Conservation (phyloP, 2,888 invertebrate genomes). For the Drosophila testacea region DNA sequence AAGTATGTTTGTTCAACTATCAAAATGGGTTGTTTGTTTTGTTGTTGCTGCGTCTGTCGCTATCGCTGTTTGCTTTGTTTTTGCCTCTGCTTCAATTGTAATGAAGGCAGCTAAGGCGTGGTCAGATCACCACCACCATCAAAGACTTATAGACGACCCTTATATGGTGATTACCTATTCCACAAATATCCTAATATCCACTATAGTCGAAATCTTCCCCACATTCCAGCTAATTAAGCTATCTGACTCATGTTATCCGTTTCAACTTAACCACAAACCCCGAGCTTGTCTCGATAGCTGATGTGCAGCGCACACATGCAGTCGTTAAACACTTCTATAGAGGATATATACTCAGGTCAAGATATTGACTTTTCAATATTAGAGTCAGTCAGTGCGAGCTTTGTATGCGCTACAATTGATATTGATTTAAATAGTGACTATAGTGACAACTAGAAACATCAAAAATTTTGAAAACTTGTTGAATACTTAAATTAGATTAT, state of each 20-base stretch:
- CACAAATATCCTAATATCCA: not conserved
- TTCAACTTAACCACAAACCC: conserved; percentile 11
- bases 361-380: not conserved
- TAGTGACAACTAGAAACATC: not conserved
- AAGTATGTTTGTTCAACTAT: conserved; percentile 48
- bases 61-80: conserved; percentile 25
- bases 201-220: not conserved
- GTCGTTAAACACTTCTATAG: not conserved
- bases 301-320: conserved; percentile 28
- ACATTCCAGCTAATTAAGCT: not conserved
- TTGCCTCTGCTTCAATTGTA: conserved; percentile 26
- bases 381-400: conserved; percentile 16
- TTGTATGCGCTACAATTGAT: conserved; percentile 30
- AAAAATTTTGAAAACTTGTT: not conserved
- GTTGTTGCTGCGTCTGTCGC: conserved; percentile 8
- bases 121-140: conserved; percentile 34
- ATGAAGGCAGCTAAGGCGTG: conserved; percentile 52
- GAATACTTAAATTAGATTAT: too few species aligned
- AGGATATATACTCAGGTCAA: not conserved
- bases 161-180: not conserved
- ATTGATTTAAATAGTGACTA: not conserved
- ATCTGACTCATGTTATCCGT: not conserved
- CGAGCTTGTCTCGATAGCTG: conserved; percentile 3
- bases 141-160: conserved; percentile 2
- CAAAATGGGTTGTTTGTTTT: conserved; percentile 51